Percentiles rank a stretch among this genome's conserved stretches.
Conservation (phyloP, 2,797 vertebrate genomes). For the Myotis findleyi region DNA sequence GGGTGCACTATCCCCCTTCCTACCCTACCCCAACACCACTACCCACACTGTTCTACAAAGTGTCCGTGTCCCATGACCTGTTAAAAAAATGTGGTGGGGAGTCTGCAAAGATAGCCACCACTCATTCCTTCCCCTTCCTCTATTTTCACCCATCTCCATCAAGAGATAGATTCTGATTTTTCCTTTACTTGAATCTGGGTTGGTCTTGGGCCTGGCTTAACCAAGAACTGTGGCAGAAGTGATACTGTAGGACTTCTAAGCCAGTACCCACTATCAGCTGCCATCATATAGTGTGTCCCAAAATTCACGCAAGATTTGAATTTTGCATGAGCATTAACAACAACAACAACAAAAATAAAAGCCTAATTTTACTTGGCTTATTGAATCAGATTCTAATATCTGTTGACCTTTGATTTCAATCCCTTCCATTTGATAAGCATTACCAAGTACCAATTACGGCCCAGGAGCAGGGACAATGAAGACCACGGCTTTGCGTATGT, state of each 20-base stretch:
- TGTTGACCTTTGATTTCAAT: no score
- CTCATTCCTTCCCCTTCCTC: neutral
- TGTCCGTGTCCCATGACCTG: neutral
- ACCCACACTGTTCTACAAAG: neutral
- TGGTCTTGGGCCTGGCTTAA: neutral
- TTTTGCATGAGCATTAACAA: no score
- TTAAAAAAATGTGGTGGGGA: neutral
- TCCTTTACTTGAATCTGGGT: neutral
- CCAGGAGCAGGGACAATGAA: no score
- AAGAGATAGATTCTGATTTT: neutral
- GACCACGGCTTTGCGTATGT: no score
- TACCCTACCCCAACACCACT: accelerated
- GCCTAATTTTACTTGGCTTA: no score
- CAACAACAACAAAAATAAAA: no score
- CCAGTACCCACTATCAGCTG: neutral
- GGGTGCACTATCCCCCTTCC: no score
- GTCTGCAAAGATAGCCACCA: neutral
- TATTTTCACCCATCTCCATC: neutral
- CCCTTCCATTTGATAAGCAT: no score
- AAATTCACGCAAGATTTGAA: no score
- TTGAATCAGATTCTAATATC: no score
- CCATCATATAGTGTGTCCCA: neutral
- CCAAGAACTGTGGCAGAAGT: neutral
- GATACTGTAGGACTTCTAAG: neutral
- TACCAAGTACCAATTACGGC: no score